Percentiles rank a stretch among this genome's conserved stretches.
Evolutionary conservation across 2,113 vertebrate genomes (phyloP).

Genomic region (Fulmarus glacialis): DNA sequence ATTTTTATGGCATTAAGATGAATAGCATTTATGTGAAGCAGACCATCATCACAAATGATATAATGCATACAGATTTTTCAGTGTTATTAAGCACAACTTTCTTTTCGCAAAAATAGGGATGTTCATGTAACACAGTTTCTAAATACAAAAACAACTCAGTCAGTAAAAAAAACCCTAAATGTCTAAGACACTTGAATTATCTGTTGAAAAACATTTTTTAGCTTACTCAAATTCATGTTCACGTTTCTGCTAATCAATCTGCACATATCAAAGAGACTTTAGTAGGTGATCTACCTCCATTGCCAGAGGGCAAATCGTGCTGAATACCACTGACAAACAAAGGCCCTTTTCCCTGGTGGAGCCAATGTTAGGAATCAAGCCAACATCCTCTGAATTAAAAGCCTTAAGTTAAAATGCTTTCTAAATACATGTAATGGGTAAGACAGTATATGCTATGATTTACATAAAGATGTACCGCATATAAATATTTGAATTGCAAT

Average conservation of each 20-base stretch:
- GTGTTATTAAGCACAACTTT: not conserved
- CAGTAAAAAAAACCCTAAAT: not conserved
- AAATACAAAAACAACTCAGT: not conserved
- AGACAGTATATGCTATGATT: not conserved
- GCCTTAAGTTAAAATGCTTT: not conserved
- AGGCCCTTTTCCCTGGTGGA: not conserved
- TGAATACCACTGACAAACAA: not conserved
- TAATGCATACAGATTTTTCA: not conserved
- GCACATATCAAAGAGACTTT: not conserved
- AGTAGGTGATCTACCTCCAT: not conserved
- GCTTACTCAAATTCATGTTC: not conserved
- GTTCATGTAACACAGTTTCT: not conserved
- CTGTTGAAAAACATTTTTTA: not conserved
- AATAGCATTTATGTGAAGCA: not conserved
- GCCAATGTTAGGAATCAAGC: not conserved
- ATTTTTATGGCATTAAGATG: not conserved
- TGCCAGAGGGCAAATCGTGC: not conserved
- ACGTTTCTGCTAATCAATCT: not conserved
- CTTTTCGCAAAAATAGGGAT: not conserved
- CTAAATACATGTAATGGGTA: not conserved
- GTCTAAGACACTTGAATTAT: not conserved
- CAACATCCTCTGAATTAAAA: not conserved
- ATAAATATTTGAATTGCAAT: slow-evolving; percentile 20
- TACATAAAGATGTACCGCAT: not conserved
- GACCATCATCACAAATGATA: not conserved